Evolutionary conservation across 1,140 invertebrate species (phyloP).

Genomic region (Laupala kohalensis): DNA sequence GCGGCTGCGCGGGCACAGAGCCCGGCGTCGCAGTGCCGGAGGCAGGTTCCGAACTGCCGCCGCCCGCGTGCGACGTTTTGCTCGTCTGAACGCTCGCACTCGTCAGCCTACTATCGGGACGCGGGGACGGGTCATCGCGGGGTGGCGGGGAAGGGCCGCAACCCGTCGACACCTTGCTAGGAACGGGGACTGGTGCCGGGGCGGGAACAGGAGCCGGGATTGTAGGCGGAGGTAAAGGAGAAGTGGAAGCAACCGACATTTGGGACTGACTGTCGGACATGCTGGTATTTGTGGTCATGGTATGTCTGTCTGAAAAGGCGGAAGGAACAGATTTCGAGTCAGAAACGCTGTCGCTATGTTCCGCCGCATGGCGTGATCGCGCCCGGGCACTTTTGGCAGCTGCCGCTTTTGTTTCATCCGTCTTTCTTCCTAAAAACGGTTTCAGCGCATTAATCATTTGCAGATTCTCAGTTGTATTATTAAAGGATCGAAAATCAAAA

Average conservation of each 20-base stretch:
- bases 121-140: neutral
- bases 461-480: neutral
- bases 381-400: slow-evolving; percentile 5
- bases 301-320: slow-evolving; percentile 7
- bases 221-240: neutral
- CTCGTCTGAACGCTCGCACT: neutral
- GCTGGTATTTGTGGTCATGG: slow-evolving; percentile 3
- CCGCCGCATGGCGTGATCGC: slow-evolving; percentile 1
- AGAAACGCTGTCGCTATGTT: slow-evolving; percentile 7
- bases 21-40: neutral
- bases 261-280: slow-evolving; percentile 10
- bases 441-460: neutral
- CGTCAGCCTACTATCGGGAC: neutral
- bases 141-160: slow-evolving; percentile 40
- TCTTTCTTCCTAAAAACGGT: slow-evolving; percentile 11
- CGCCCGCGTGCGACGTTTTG: neutral
- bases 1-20: neutral
- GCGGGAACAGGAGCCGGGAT: neutral
- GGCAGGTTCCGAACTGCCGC: neutral
- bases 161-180: slow-evolving; percentile 35
- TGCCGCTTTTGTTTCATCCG: neutral
- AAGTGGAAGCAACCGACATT: neutral
- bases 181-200: neutral
- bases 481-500: neutral
- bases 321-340: slow-evolving; percentile 11